phyloP scores from a whole-genome alignment of 2,113 vertebrate genomes.

The Manacus vitellinus region DNA sequence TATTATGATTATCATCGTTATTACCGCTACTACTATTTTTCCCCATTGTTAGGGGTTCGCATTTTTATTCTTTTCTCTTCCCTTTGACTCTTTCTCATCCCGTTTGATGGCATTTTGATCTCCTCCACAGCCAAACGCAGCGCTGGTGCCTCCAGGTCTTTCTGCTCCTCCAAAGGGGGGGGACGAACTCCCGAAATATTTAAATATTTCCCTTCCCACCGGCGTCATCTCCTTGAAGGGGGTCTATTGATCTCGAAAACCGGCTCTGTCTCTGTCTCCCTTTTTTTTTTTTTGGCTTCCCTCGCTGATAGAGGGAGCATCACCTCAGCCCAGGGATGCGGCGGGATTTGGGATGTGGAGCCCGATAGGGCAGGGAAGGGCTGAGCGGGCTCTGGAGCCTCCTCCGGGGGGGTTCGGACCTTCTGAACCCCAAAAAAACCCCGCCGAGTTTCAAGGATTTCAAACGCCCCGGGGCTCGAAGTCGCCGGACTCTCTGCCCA shows the following conservation, averaged over 20 bases:
- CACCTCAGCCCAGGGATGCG: background rate
- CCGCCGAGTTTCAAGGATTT: background rate
- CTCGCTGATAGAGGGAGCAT: background rate
- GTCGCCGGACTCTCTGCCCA: background rate
- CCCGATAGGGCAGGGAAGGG: no score
- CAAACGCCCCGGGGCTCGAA: background rate
- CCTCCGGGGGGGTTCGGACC: background rate
- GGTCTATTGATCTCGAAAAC: background rate
- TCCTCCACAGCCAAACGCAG: background rate
- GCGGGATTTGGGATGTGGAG: background rate
- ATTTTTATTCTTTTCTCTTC: fast-evolving
- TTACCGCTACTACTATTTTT: background rate
- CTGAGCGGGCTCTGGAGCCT: background rate
- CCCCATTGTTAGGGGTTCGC: fast-evolving
- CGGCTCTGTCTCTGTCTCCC: background rate
- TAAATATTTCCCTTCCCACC: background rate
- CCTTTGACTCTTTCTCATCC: no score
- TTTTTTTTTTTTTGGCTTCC: background rate
- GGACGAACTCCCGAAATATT: background rate
- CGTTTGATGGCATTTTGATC: fast-evolving
- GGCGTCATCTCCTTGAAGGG: background rate
- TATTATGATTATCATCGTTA: background rate
- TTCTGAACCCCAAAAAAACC: background rate
- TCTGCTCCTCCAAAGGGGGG: background rate
- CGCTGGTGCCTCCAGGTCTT: background rate